Base-by-base conservation (phyloP, 2,888 invertebrate species). In the Drosophila meridiana region DNA sequence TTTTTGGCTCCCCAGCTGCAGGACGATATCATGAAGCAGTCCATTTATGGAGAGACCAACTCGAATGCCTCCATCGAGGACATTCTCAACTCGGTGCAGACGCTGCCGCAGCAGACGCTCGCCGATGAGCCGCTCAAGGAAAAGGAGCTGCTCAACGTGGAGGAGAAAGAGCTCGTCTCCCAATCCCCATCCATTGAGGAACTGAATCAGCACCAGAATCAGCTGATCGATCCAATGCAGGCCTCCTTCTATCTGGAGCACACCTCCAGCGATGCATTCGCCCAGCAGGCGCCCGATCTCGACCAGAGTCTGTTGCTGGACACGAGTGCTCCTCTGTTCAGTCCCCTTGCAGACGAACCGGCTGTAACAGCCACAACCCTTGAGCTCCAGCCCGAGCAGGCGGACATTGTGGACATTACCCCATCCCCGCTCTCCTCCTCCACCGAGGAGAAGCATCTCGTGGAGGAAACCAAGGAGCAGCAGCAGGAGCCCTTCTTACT, bases 41-140 rank as follows among this genome's bases (percentile, higher is more conserved):
- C 92, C 2, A 83, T 92, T 14, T 92, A 92, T 69, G 84, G 85
- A 20, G 85, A 89, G 4, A 47, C 61, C 2, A 53, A 57, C 14
- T 66, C 62, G 43, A 76, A 82, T 68, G 83, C 83, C 26, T 75
- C 83, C 8, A 92, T 92, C 42, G 90, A 90, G 58, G 91, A 93
- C 62, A 78, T 92, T 28, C 78, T 93, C 8, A 93, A 93, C 69
- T 90, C 92, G 0, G 93, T 93, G 14, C 93, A 93, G 68, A 78
- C 84, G 3, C 69, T 93, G 42, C 93, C 93, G 8, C 78, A 68
- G 2, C 82, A 78, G 1, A 80, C 82, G 36, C 9, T 62, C 6
- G 62, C 75, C 34, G 80, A 79, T n/a, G 92, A 91, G 43, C 52
- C 64, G 7, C 66, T 73, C 2, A 74, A 88, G 62, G 86, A 85